phyloP scores from a whole-genome alignment of 2,797 vertebrate genomes.

The Schizothorax lantsangensis region DNA sequence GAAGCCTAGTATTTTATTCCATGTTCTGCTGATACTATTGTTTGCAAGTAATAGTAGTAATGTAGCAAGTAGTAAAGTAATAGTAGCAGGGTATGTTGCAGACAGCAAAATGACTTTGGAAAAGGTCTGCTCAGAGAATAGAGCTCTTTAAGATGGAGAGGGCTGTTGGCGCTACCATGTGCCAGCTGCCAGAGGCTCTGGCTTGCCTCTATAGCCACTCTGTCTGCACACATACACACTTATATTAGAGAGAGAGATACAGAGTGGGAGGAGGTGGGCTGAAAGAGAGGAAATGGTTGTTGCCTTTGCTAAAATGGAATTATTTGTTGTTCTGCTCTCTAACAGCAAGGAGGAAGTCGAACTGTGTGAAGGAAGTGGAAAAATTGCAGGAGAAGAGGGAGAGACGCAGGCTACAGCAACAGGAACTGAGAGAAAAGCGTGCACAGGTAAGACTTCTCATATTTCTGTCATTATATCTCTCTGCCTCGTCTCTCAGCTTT shows the following conservation, averaged over 20 bases:
- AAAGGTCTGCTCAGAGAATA: conserved; percentile 10
- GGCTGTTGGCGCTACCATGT: conserved; percentile 60
- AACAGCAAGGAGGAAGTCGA: conserved; percentile 96
- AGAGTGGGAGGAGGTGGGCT: conserved; percentile 39
- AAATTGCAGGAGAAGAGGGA: conserved; percentile 97
- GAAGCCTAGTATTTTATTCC: not conserved
- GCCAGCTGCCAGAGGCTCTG: conserved; percentile 63
- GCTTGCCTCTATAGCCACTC: conserved; percentile 34
- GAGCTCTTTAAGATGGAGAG: conserved; percentile 44
- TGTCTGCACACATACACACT: conserved; percentile 56
- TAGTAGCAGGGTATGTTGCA: not conserved
- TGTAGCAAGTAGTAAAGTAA: not conserved
- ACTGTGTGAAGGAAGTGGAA: conserved; percentile 98
- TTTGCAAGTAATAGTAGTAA: not conserved
- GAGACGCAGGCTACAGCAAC: conserved; percentile 92
- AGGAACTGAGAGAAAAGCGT: conserved; percentile 96
- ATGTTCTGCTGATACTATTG: not conserved
- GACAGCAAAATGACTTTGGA: conserved; percentile 25
- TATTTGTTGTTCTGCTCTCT: conserved; percentile 48
- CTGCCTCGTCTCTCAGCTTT: not conserved
- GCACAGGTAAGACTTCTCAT: conserved; percentile 83
- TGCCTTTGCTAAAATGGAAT: conserved; percentile 41
- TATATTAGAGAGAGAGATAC: conserved; percentile 52
- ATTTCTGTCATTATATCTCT: conserved; percentile 25
- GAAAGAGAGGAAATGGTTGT: conserved; percentile 52